phyloP scores from a whole-genome alignment of 2,797 vertebrate genomes.

The Chiloscyllium punctatum region DNA sequence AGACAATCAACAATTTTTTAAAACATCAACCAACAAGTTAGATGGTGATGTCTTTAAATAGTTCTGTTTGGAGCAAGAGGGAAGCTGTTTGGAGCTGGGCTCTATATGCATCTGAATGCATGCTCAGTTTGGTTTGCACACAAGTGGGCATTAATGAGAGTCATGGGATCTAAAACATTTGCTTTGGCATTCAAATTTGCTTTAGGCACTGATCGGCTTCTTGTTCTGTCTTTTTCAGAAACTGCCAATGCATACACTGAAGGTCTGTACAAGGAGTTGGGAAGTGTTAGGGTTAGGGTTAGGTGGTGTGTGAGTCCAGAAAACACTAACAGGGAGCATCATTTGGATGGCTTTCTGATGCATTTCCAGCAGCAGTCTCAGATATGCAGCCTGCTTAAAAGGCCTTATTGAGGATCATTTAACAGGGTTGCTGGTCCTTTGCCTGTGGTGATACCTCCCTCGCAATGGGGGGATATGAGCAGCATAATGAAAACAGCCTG shows the following conservation, averaged over 20 bases:
- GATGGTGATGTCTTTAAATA: no score
- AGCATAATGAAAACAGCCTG: not conserved
- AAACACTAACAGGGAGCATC: not conserved
- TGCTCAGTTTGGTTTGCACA: not conserved
- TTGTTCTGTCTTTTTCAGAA: not conserved
- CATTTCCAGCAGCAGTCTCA: not conserved
- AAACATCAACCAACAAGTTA: no score
- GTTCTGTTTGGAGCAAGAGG: no score
- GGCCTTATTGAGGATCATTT: not conserved
- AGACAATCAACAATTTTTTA: no score
- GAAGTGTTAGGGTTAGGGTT: no score
- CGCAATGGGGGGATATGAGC: not conserved
- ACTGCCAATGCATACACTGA: not conserved
- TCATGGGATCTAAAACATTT: not conserved
- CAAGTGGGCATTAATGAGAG: not conserved
- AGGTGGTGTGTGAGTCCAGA: not conserved
- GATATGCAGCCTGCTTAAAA: not conserved
- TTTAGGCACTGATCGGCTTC: not conserved
- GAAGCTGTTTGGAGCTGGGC: no score
- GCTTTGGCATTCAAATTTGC: not conserved
- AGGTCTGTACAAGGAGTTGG: not conserved
- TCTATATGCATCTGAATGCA: no score
- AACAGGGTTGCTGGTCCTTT: not conserved
- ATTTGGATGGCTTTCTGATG: not conserved
- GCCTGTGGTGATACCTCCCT: not conserved